phyloP scores from a whole-genome alignment of 2,113 vertebrate genomes.

The Corythoichthys intestinalis region DNA sequence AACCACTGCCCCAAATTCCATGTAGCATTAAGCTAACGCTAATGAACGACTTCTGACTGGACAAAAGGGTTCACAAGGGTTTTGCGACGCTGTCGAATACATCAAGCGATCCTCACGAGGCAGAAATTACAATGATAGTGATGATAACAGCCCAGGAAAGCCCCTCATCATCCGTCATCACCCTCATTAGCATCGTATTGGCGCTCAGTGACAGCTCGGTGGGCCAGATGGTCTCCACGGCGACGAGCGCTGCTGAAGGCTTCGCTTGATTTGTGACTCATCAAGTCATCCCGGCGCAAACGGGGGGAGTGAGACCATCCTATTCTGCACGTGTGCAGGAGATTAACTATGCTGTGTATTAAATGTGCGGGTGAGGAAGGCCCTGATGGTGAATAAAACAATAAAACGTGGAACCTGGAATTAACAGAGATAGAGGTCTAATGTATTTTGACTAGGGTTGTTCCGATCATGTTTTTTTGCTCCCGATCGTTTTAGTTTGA shows the following conservation, averaged over 20 bases:
- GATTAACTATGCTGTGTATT: conserved; percentile 20
- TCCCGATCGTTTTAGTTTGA: no score
- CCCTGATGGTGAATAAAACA: background rate
- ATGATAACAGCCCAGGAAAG: conserved; percentile 21
- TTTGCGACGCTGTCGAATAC: background rate
- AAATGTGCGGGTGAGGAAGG: conserved; percentile 3
- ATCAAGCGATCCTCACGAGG: background rate
- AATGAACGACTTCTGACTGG: no score
- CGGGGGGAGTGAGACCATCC: conserved; percentile 22
- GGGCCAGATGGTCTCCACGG: conserved; percentile 74
- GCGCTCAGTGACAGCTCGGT: conserved; percentile 61
- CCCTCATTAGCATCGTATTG: conserved; percentile 65
- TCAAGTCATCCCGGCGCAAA: conserved; percentile 36
- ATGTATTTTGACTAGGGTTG: no score
- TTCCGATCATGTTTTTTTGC: no score
- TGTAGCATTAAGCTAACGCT: background rate
- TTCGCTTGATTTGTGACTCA: conserved; percentile 54
- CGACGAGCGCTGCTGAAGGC: conserved; percentile 38
- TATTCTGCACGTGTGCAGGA: conserved; percentile 10
- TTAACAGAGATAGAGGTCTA: no score
- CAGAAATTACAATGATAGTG: background rate
- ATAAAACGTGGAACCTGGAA: no score
- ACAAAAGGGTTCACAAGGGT: no score
- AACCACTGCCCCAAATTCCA: background rate
- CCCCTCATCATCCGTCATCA: conserved; percentile 53